Evolutionary conservation across 1,140 invertebrate species (phyloP).

Genomic region (Cydia fagiglandana): DNA sequence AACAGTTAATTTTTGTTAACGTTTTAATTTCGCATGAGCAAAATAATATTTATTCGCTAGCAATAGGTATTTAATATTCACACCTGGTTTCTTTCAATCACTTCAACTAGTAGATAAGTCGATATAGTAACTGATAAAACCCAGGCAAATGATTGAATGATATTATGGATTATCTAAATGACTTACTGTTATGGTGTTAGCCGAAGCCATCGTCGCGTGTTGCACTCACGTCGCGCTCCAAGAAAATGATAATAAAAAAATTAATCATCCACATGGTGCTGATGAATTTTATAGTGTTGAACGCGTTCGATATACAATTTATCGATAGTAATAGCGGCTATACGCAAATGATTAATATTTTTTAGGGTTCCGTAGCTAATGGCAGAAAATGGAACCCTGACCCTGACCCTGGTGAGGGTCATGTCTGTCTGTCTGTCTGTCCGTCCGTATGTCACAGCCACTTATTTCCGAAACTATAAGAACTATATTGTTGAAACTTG

Average conservation of each 20-base stretch:
- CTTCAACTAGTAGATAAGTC: background rate
- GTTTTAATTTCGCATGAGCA: background rate
- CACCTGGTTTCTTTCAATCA: background rate
- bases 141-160: background rate
- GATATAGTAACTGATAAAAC: background rate
- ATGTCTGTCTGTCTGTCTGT: too few relatives aligned
- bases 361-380: too few relatives aligned
- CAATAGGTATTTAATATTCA: background rate
- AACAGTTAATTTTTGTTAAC: background rate
- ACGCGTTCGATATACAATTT: background rate
- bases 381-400: too few relatives aligned
- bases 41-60: background rate
- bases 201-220: constrained; percentile 28
- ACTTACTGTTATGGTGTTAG: constrained; percentile 35
- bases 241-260: constrained; percentile 25
- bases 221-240: constrained; percentile 19
- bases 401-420: too few relatives aligned
- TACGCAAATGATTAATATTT: background rate
- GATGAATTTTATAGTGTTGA: background rate
- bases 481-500: too few relatives aligned
- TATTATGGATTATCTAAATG: constrained; percentile 1
- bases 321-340: constrained; percentile 4
- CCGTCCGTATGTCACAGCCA: too few relatives aligned
- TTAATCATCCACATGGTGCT: constrained; percentile 15
- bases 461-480: too few relatives aligned